Evolutionary conservation across 2,113 vertebrate genomes (phyloP), one percentile per base, ranked within the genome.

Genomic region (Hoplias malabaricus): DNA sequence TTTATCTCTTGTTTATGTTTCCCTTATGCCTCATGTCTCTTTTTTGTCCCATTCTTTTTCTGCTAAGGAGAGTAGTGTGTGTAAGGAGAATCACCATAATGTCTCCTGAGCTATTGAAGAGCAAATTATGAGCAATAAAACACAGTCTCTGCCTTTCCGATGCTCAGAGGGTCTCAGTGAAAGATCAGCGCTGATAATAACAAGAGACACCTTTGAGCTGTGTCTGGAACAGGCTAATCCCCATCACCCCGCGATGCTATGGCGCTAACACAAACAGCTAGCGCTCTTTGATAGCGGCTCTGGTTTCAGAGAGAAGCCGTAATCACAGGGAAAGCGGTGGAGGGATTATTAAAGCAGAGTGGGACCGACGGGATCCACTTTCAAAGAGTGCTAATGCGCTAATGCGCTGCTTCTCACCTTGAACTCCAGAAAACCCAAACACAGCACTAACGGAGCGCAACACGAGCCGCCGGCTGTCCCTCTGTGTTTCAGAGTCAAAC

Each of bases 231-330:
- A 31, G 53, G 53, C 53, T 69, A 69, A 69, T 69, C 75, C 31
- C 75, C 50, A 19, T 59, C 25, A 33, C 56, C 43, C 23, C 14
- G 29, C 14, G 14, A 1, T 4, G 43, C 43, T 23, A 19, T 42
- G 25, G 25, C 27, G n/a, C 8, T 23, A 21, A 36, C 29, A 43
- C 33, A 6, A 27, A 62, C 40, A 73, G 38, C 40, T 59, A 21
- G 23, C 38, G 33, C 63, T 19, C 69, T 50, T 75, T 69, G 43
- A 65, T 8, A 25, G 34, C n/a, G 71, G 78, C 75, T 84, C 71
- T n/a, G 29, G 53, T 81, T 78, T 78, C 72, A 53, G 40, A 5
- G 38, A 61, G 65, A 66, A 77, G 48, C 38, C n/a, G 53, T 78
- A 71, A 70, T 78, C 67, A 66, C 27, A 42, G 79, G 65, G 67